Base-by-base conservation (phyloP, 2,888 invertebrate genomes). In the Ectemnius continuus region DNA sequence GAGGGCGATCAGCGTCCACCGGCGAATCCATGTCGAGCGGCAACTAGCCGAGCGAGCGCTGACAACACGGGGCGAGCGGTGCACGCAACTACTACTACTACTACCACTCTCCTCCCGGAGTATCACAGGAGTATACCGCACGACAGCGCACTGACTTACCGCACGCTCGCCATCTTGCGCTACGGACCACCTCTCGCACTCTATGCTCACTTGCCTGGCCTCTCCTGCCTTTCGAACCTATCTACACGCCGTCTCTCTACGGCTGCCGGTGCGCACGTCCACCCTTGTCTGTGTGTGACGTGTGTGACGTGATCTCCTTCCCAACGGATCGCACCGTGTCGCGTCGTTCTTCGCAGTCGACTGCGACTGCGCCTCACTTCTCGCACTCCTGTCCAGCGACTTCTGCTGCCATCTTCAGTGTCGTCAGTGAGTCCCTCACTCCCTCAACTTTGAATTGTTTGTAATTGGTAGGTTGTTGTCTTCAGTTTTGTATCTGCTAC, bases 131-230 rank as follows among this genome's bases (percentile, higher is more conserved):
- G 75, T 66, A 64, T 80, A 80, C 80, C 82, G 84, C 36, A 80
- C 85, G 84, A 80, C 68, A 80, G 75, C 81, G 75, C 82, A 83
- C 75, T 80, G 78, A 78, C 82, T 85, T 83, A 85, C 75, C 82
- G 81, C 84, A 82, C 79, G 78, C 84, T 85, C 89, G 89, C 89
- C 89, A 89, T 89, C 87, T 89, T 89, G 86, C 85, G 73, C 79
- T 57, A 71, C 63, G 48, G 70, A 70, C 76, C 83, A 71, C 82
- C 76, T 73, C 79, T 76, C 67, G 63, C 60, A 23, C 68, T 65
- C 60, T 78, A 71, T 65, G 70, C 68, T 70, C 62, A 66, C 67
- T 75, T 78, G 74, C 67, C 36, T 36, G 5, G 36, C 36, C 36
- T 36, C 36, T 36, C 36, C 36, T 36, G 36, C 36, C 36, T 36